Percentiles rank a stretch among this genome's conserved stretches.
phyloP scores from a whole-genome alignment of 2,888 invertebrate genomes.

The Opisthograptis luteolata region DNA sequence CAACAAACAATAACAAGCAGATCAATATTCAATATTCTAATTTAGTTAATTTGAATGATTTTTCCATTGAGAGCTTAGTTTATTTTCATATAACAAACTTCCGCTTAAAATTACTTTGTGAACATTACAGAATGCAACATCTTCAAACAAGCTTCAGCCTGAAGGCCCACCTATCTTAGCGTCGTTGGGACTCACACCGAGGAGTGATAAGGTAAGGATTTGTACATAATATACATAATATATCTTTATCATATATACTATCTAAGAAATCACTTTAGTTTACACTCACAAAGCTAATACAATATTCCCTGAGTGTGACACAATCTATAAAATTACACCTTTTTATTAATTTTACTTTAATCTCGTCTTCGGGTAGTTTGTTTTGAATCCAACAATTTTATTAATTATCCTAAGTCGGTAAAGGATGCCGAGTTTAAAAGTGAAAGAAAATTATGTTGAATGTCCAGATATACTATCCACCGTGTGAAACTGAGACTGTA shows the following conservation, averaged over 20 bases:
- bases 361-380: too few relatives aligned
- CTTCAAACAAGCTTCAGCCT: slow-evolving; percentile 68
- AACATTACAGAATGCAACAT: slow-evolving; percentile 64
- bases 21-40: too few relatives aligned
- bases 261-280: slow-evolving; percentile 32
- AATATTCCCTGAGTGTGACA: not conserved
- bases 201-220: slow-evolving; percentile 80
- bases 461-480: not conserved
- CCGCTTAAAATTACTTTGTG: not conserved
- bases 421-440: too few relatives aligned
- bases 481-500: not conserved
- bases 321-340: too few relatives aligned
- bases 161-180: slow-evolving; percentile 82
- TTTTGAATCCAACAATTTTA: too few relatives aligned
- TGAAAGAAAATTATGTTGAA: not conserved
- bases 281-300: not conserved
- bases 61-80: not conserved
- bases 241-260: slow-evolving; percentile 47
- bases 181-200: slow-evolving; percentile 79
- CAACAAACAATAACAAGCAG: too few relatives aligned
- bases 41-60: too few relatives aligned
- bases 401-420: too few relatives aligned
- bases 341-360: too few relatives aligned
- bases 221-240: slow-evolving; percentile 43
- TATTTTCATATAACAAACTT: not conserved